phyloP scores from a whole-genome alignment of 2,113 vertebrate genomes.

The Podiceps cristatus region DNA sequence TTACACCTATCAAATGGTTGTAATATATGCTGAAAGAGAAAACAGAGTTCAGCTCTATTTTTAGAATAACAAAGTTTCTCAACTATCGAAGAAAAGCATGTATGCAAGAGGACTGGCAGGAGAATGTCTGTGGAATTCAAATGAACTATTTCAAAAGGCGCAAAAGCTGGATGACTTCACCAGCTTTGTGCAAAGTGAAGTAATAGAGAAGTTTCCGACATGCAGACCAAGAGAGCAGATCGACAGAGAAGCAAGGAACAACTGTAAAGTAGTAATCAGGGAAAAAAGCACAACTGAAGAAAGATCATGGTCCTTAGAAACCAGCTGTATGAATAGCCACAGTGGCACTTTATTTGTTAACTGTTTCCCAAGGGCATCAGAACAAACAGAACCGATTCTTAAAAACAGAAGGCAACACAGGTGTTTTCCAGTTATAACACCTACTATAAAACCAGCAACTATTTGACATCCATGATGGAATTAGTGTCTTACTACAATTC shows the following conservation, averaged over 20 bases:
- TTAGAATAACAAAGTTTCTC: not conserved
- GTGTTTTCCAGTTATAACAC: not conserved
- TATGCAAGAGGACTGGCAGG: not conserved
- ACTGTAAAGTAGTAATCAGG: not conserved
- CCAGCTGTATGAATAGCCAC: not conserved
- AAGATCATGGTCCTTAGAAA: not conserved
- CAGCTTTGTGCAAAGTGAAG: not conserved
- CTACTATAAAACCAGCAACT: not conserved
- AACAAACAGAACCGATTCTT: not conserved
- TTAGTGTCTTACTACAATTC: not conserved
- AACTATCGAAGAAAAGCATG: not conserved
- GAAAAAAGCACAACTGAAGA: not conserved
- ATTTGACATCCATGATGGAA: not conserved
- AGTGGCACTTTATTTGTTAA: not conserved
- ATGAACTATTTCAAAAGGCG: fast-evolving
- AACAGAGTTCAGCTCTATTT: not conserved
- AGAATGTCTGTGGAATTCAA: not conserved
- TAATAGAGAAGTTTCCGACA: not conserved
- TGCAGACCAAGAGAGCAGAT: not conserved
- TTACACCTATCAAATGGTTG: not conserved
- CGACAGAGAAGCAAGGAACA: not conserved
- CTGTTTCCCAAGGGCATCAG: not conserved
- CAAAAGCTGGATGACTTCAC: not conserved
- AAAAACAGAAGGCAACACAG: not conserved
- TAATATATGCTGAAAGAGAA: not conserved